phyloP scores from a whole-genome alignment of 2,113 vertebrate species.

The Mobula birostris region DNA sequence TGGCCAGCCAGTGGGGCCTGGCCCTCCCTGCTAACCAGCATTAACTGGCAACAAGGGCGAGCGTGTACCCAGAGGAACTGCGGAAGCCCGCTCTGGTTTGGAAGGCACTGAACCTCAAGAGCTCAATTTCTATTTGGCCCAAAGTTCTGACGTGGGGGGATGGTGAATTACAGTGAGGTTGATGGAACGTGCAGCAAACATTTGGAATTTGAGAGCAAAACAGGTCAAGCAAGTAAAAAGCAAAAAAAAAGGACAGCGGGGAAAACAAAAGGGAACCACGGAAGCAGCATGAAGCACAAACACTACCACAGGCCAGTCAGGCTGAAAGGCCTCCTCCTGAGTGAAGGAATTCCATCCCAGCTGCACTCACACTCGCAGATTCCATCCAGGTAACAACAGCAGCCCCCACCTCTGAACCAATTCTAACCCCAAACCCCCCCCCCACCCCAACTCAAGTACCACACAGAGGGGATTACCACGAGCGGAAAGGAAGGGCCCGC shows the following conservation, averaged over 20 bases:
- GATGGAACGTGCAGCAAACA: background rate
- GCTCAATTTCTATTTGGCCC: background rate
- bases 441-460: no score
- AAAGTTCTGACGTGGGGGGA: background rate
- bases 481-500: no score
- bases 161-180: background rate
- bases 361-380: background rate
- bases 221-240: background rate
- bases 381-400: no score
- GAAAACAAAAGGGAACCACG: background rate
- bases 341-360: background rate
- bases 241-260: background rate
- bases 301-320: background rate
- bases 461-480: no score
- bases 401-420: no score
- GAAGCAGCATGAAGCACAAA: no score
- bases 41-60: background rate
- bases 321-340: background rate
- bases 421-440: no score
- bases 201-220: background rate
- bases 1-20: background rate
- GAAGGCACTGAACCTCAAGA: background rate
- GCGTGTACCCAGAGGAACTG: background rate
- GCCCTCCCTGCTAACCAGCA: background rate
- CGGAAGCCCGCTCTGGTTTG: background rate